Evolutionary conservation across 2,113 vertebrate species (phyloP).

Genomic region (Felis catus): DNA sequence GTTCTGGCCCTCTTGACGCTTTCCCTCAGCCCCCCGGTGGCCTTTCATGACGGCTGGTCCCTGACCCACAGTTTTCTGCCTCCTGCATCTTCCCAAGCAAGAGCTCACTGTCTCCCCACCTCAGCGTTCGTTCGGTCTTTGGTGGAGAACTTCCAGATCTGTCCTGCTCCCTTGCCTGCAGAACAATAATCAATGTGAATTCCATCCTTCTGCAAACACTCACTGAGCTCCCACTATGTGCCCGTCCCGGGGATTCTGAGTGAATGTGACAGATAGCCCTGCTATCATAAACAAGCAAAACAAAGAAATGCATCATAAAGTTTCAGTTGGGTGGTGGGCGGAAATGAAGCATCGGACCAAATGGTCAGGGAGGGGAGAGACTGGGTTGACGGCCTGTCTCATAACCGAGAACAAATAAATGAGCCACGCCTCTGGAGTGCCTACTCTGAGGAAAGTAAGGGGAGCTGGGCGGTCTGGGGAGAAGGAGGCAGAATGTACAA

Average conservation of each 20-base stretch:
- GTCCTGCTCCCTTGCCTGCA: not conserved
- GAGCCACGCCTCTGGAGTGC: not conserved
- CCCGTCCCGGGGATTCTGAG: not conserved
- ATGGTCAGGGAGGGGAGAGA: not conserved
- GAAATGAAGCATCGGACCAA: not conserved
- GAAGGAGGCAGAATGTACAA: not conserved
- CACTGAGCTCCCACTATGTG: not conserved
- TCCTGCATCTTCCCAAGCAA: not conserved
- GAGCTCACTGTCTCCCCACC: not conserved
- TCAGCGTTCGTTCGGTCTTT: not conserved
- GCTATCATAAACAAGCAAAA: not conserved
- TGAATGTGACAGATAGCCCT: not conserved
- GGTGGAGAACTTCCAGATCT: not conserved
- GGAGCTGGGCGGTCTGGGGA: not conserved
- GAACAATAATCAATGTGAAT: not conserved
- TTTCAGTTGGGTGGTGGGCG: not conserved
- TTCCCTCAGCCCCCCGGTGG: not conserved
- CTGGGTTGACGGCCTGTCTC: not conserved
- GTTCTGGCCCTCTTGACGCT: not conserved
- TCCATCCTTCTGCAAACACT: not conserved
- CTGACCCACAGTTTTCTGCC: not conserved
- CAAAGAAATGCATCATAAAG: not conserved
- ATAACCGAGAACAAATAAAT: not conserved
- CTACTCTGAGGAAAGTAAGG: not conserved
- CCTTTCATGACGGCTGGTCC: not conserved